Conservation (phyloP, 2,888 invertebrate genomes). For the Drosophila heteroneura region DNA sequence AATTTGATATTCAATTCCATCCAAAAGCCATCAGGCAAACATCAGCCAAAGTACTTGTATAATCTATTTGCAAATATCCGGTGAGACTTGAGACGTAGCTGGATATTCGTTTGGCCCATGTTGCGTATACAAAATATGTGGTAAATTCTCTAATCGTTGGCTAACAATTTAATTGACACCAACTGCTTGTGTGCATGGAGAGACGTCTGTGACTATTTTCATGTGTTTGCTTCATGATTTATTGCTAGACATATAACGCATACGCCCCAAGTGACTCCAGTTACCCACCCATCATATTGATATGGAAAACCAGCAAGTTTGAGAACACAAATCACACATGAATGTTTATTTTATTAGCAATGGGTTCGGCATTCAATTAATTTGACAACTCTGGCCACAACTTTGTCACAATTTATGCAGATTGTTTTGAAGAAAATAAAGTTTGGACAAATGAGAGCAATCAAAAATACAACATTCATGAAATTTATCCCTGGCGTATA, state of each 20-base stretch:
- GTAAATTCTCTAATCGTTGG: conserved; percentile 6
- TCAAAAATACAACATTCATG: background rate
- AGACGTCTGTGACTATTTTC: background rate
- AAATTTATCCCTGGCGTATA: background rate
- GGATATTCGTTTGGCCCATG: conserved; percentile 8
- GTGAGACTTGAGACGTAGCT: conserved; percentile 9
- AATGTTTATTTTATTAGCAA: conserved; percentile 34
- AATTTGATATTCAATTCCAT: conserved; percentile 22
- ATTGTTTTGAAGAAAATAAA: background rate
- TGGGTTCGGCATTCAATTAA: conserved; percentile 25
- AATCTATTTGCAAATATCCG: conserved; percentile 33
- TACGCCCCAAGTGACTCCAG: conserved; percentile 30
- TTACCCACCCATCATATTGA: conserved; percentile 11
- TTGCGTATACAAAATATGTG: conserved; percentile 44
- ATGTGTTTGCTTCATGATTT: conserved; percentile 22
- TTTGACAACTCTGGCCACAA: conserved; percentile 12
- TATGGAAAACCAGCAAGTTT: conserved; percentile 29
- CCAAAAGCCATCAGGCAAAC: conserved; percentile 19
- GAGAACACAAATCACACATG: conserved; percentile 18
- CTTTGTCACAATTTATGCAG: conserved; percentile 9
- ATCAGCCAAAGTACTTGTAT: conserved; percentile 17
- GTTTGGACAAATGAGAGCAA: background rate
- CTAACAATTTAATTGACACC: conserved; percentile 46
- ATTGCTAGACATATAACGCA: conserved; percentile 27
- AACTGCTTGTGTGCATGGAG: background rate